These are phyloP conservation scores for Acromyrmex heyeri DNA, from an alignment of 1,140 invertebrate species.

Conservation along the genomic window DNA sequence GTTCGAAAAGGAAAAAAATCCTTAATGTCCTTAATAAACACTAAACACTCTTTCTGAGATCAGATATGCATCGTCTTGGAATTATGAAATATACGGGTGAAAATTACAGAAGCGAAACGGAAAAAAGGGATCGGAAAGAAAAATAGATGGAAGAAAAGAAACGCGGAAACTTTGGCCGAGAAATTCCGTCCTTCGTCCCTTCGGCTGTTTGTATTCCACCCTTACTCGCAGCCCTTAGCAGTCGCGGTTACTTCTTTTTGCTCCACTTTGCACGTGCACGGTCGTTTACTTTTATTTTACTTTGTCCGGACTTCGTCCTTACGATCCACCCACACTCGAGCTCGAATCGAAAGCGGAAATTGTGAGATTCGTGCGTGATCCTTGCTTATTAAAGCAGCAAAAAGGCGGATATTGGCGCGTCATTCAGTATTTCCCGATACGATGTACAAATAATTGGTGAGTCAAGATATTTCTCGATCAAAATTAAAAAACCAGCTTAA, in stretches of 20 bases:
- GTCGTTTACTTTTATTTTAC: slow-evolving; percentile 49
- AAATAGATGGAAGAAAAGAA: slow-evolving; percentile 42
- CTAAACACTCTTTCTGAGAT: background rate
- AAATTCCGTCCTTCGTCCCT: slow-evolving; percentile 31
- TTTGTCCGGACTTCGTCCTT: slow-evolving; percentile 11
- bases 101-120: slow-evolving; percentile 20
- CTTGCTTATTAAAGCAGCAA: slow-evolving; percentile 39
- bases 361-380: slow-evolving; percentile 36
- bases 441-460: slow-evolving; percentile 24
- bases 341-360: slow-evolving; percentile 46
- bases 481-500: background rate
- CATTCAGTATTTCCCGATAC: background rate
- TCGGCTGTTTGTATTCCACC: slow-evolving; percentile 51
- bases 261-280: slow-evolving; percentile 8
- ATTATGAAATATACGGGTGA: slow-evolving; percentile 35
- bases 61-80: background rate
- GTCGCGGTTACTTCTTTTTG: slow-evolving; percentile 46
- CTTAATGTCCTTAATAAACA: background rate
- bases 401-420: slow-evolving; percentile 19
- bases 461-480: slow-evolving; percentile 10
- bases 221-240: slow-evolving; percentile 45
- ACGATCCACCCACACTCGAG: background rate
- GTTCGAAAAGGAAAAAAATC: background rate
- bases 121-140: slow-evolving; percentile 32
- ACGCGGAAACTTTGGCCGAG: slow-evolving; percentile 26